Evolutionary conservation across 2,113 vertebrate genomes (phyloP).

Genomic region (Grantiella picta): DNA sequence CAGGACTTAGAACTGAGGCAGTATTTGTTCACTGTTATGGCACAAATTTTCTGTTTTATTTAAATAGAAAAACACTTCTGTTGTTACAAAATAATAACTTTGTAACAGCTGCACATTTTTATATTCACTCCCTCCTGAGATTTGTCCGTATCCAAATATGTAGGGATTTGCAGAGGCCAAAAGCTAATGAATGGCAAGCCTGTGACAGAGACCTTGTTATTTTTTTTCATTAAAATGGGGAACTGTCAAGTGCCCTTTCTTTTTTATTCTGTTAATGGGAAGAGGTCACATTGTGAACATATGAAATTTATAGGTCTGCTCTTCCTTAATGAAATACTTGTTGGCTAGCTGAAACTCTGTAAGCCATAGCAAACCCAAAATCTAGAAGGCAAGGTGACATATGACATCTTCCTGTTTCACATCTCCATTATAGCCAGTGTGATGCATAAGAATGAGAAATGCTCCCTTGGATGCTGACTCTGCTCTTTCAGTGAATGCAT

Average conservation of each 20-base stretch:
- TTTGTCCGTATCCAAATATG: neutral
- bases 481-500: neutral
- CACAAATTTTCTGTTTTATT: neutral
- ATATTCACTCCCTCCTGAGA: neutral
- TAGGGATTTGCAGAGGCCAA: neutral
- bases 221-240: neutral
- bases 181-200: neutral
- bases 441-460: slow-evolving; percentile 5
- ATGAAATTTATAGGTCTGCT: neutral
- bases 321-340: neutral
- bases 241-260: neutral
- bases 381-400: neutral
- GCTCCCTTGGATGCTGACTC: neutral
- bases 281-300: neutral
- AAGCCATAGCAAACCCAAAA: neutral
- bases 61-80: neutral
- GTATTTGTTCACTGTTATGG: neutral
- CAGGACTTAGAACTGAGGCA: neutral
- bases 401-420: neutral
- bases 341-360: neutral
- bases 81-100: neutral
- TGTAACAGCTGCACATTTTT: neutral
- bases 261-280: neutral
- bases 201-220: neutral
- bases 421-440: neutral